Conservation (phyloP, 2,797 vertebrate species). For the Poliocrania exsul region DNA sequence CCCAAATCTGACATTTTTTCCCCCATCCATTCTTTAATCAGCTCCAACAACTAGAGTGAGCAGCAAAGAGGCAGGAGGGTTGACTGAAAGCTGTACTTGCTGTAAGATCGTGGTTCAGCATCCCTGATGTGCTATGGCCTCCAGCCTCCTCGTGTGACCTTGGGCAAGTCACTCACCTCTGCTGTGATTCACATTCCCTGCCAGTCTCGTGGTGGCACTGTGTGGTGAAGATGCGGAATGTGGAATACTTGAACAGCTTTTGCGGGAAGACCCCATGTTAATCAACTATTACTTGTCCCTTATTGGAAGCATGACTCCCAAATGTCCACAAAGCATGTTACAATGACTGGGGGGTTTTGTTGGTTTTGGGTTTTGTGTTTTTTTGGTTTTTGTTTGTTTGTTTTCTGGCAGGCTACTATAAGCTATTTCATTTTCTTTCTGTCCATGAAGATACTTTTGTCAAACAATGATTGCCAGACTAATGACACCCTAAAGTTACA, state of each 20-base stretch:
- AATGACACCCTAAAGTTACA: constrained; percentile 28
- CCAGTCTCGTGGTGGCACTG: not conserved
- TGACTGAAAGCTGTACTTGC: not conserved
- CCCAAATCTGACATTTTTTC: not conserved
- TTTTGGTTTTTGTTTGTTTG: no score
- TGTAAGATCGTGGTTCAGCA: not conserved
- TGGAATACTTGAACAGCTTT: not conserved
- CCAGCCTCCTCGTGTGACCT: not conserved
- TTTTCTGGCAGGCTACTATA: not conserved
- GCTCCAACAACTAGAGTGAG: not conserved
- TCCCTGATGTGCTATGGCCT: not conserved
- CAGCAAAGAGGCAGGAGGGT: not conserved
- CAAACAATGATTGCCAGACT: not conserved
- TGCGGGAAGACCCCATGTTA: not conserved
- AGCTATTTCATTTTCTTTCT: not conserved
- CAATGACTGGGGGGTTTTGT: not conserved
- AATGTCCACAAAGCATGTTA: not conserved
- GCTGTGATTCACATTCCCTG: accelerated
- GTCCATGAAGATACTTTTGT: not conserved
- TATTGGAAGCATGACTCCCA: not conserved
- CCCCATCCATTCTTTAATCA: constrained; percentile 22
- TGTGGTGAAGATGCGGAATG: not conserved
- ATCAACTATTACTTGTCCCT: not conserved
- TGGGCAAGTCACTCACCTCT: not conserved
- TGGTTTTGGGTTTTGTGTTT: not conserved